A percentile compares a stretch with the other conserved stretches of the same genome.
These are phyloP conservation scores for Harpagus bidentatus DNA, from an alignment of 2,113 vertebrate species.

Conservation along the genomic window DNA sequence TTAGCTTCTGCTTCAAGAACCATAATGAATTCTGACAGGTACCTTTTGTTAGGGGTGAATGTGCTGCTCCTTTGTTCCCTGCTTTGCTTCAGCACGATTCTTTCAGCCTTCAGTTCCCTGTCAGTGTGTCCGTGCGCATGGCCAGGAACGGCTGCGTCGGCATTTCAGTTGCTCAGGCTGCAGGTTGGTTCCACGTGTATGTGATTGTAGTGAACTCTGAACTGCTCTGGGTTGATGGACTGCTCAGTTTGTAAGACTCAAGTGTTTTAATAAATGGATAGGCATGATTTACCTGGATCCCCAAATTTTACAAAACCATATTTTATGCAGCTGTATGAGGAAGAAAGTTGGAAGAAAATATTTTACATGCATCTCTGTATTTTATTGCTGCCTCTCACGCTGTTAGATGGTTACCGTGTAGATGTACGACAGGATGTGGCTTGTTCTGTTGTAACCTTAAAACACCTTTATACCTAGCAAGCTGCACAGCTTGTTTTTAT, in stretches of 20 bases:
- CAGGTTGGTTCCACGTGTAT: neutral
- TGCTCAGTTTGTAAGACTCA: neutral
- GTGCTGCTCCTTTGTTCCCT: neutral
- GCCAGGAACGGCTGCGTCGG: fast-evolving
- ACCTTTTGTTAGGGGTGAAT: neutral
- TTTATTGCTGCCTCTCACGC: neutral
- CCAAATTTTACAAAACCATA: fast-evolving
- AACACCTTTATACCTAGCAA: neutral
- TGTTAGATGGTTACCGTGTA: neutral
- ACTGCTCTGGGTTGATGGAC: neutral
- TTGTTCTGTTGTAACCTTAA: neutral
- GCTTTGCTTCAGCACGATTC: neutral
- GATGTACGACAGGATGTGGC: neutral
- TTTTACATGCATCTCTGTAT: fast-evolving
- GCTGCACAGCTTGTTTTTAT: neutral
- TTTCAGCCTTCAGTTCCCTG: neutral
- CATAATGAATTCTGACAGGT: neutral
- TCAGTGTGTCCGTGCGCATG: fast-evolving
- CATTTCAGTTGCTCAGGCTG: neutral
- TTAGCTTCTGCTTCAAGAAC: neutral
- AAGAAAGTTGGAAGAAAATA: neutral
- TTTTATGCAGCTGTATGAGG: neutral
- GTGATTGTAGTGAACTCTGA: no score
- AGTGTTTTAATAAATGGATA: neutral
- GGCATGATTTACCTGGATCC: neutral